Evolutionary conservation across 2,113 vertebrate species (phyloP), one percentile per base, ranked within the genome.

Genomic region (Cinclus cinclus): DNA sequence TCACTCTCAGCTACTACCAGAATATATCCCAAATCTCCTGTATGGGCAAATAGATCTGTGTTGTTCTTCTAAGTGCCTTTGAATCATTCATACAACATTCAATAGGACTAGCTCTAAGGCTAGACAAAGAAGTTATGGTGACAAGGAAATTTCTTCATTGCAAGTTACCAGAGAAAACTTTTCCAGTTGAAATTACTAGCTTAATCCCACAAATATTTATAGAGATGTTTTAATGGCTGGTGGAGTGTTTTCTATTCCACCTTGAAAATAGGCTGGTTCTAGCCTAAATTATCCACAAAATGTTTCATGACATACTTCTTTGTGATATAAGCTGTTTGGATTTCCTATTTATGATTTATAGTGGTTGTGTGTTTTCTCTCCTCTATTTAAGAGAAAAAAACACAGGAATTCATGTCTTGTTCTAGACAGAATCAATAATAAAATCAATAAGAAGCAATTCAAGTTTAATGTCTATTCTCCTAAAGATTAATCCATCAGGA

Each of bases 311-410:
- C 0, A 2, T 37, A 23, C 4, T 60, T 42, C 15, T 49, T 9
- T 37, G 21, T 41, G 46, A 33, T 27, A 27, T 39, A 50, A 87
- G 3, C 6, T 0, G 0, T 68, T 69, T 63, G 20, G 22, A 52
- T 83, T 86, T 77, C 30, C 15, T 63, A 3, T 27, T 71, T 49
- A 70, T 10, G 8, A 9, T 67, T 74, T 28, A 41, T 23, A 53
- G 15, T 1, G 1, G 6, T 13, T 56, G 24, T 0, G 2, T 30
- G 7, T 42, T 92, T 91, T 78, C 1, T 1, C 9, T 25, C 49
- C 17, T 56, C 11, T 5, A 2, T 59, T 81, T 50, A 70, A 73
- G 62, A 74, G 7, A 10, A 73, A 87, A 64, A 68, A 37, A 28
- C 28, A 42, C 8, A 35, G 9, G 3, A 41, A 3, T 21, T 55